Conservation (phyloP, 1,140 invertebrate genomes). For the Ceratina japonica region DNA sequence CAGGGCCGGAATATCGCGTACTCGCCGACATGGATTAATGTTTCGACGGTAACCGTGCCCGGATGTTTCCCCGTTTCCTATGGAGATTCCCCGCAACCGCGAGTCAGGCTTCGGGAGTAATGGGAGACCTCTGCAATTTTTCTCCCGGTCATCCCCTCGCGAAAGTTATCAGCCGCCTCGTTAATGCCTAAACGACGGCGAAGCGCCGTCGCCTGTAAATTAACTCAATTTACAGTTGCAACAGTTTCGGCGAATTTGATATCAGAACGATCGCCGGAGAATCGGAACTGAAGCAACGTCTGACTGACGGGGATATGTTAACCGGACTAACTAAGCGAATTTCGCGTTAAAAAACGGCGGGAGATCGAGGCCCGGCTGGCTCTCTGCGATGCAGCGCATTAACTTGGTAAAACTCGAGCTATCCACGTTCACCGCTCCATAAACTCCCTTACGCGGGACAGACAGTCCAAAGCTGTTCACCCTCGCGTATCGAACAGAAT, state of each 20-base stretch:
- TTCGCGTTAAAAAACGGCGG: no score
- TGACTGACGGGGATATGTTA: no score
- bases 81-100: conserved; percentile 7
- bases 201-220: no score
- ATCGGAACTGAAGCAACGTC: no score
- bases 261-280: no score
- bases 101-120: conserved; percentile 3
- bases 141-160: background rate
- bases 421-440: background rate
- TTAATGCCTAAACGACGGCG: background rate
- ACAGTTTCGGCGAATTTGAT: no score
- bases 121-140: conserved; percentile 23
- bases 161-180: background rate
- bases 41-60: conserved; percentile 31
- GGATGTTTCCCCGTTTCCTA: conserved; percentile 29
- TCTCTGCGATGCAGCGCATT: background rate
- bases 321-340: no score
- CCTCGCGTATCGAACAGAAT: background rate
- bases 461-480: conserved; percentile 3
- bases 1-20: conserved; percentile 5
- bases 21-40: conserved; percentile 44
- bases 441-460: conserved; percentile 5
- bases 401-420: background rate
- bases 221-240: no score
- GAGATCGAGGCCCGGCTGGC: background rate